Percentiles rank a stretch among this genome's conserved stretches.
Evolutionary conservation across 1,140 invertebrate species (phyloP).

Genomic region (Calephelis virginiensis): DNA sequence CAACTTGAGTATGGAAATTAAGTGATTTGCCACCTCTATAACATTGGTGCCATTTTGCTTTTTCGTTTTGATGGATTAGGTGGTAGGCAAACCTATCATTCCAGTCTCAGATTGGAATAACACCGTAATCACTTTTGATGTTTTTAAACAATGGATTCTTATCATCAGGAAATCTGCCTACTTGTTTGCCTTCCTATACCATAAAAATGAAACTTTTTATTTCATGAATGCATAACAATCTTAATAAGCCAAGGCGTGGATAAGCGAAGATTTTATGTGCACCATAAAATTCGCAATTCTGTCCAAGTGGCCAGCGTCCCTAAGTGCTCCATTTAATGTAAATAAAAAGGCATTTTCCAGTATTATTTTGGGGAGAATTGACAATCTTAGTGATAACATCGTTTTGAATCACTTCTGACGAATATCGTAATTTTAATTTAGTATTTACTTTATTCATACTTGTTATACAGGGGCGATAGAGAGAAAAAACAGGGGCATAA

Average conservation of each 20-base stretch:
- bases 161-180: too few species aligned
- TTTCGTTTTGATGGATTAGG: too few species aligned
- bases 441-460: neutral
- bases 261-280: constrained; percentile 8
- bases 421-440: constrained; percentile 1
- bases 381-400: constrained; percentile 8
- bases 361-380: constrained; percentile 6
- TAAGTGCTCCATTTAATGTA: constrained; percentile 8
- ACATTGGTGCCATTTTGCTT: too few species aligned
- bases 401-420: constrained; percentile 9
- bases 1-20: too few species aligned
- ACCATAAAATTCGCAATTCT: constrained; percentile 11
- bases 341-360: constrained; percentile 12
- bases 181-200: neutral
- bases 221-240: constrained; percentile 3
- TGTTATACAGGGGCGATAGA: too few species aligned
- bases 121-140: too few species aligned
- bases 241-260: constrained; percentile 8
- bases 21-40: too few species aligned
- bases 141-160: neutral
- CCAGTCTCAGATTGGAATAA: too few species aligned
- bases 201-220: neutral
- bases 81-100: too few species aligned
- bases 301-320: constrained; percentile 9
- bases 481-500: too few species aligned